phyloP scores from a whole-genome alignment of 2,113 vertebrate genomes.

The Panurus biarmicus region DNA sequence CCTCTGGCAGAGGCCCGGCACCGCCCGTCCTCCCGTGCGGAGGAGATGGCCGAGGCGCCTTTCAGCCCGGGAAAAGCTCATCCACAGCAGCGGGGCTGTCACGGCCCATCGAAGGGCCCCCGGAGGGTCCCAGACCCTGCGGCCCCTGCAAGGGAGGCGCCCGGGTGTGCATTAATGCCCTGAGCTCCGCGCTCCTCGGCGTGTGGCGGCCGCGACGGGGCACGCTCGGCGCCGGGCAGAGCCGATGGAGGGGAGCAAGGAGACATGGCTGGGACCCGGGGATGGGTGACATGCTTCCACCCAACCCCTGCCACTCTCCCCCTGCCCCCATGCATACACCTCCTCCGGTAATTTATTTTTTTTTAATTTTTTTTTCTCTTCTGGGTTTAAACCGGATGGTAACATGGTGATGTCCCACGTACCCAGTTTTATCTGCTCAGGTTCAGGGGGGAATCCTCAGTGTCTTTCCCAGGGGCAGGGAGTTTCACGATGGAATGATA shows the following conservation, averaged over 20 bases:
- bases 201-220: too few relatives aligned
- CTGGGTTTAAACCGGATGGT: not conserved
- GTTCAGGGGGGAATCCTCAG: not conserved
- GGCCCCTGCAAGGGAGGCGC: too few relatives aligned
- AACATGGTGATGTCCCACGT: not conserved
- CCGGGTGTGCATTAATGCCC: too few relatives aligned
- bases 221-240: too few relatives aligned
- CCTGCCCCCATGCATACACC: not conserved
- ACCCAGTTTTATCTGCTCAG: not conserved
- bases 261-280: not conserved
- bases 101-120: not conserved
- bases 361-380: not conserved
- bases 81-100: not conserved
- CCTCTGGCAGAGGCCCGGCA: too few relatives aligned
- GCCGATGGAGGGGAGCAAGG: not conserved
- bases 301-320: too few relatives aligned
- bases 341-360: too few relatives aligned
- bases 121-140: too few relatives aligned
- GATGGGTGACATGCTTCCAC: not conserved
- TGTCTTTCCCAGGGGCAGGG: too few relatives aligned
- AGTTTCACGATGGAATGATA: not conserved
- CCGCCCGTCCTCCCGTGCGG: not conserved
- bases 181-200: too few relatives aligned
- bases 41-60: not conserved
- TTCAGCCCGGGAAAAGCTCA: not conserved